Evolutionary conservation across 2,797 vertebrate species (phyloP), one percentile per base, ranked within the genome.

Genomic region (Hydrocynus forskahlii): DNA sequence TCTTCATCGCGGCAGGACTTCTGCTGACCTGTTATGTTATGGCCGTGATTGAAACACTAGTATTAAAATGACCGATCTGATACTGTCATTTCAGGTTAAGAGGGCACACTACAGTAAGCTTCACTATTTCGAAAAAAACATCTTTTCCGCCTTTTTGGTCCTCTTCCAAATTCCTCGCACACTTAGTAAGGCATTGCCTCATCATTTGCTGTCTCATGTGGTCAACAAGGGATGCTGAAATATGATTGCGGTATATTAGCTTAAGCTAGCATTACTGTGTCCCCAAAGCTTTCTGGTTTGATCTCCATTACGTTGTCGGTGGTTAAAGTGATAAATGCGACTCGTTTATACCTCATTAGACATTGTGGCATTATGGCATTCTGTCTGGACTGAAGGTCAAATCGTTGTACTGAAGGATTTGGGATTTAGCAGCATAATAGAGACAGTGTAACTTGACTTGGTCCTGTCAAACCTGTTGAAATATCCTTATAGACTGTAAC

Each of bases 251-350:
- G 19, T 80, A n/a, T 75, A 59, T 76, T 79, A 76, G 45, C 76
- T 57, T 35, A 19, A 83, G 81, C 71, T 76, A 86, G 86, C 87
- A 88, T 88, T 77, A 80, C 87, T 75, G 77, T 88, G 80, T 87
- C 85, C 86, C 29, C 66, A 80, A 62, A 83, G 19, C 64, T 66
- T 12, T 45, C 14, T 38, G n/a, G 43, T 79, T 79, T 72, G 43
- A 48, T 79, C 38, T 79, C 35, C 64, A 64, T 55, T 43, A 77
- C 75, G 23, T 40, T 70, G 35, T 78, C 54, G 45, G 69, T 67
- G 29, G 60, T 83, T 66, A 73, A 62, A n/a, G 25, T 67, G 43
- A 72, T 50, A 68, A 17, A 17, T 52, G 52, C 38, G 57, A 54
- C 2, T 16, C 52, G 43, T 59, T 73, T 73, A n/a, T 73, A 57